Conservation (phyloP, 2,113 vertebrate species). For the Abramis brama region DNA sequence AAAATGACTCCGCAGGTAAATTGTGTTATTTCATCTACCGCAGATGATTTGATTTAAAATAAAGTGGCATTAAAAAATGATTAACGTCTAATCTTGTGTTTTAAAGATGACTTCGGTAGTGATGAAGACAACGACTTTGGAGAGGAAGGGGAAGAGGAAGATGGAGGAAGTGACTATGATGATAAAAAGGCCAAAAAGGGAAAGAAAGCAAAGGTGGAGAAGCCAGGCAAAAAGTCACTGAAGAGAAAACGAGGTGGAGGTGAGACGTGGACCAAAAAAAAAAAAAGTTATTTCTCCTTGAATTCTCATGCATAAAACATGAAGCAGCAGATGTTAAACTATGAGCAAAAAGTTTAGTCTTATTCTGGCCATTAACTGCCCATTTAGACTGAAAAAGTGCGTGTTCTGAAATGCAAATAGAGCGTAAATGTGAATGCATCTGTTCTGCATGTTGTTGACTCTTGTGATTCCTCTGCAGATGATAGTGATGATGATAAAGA, state of each 20-base stretch:
- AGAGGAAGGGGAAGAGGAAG: slow-evolving; percentile 81
- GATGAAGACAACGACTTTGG: slow-evolving; percentile 83
- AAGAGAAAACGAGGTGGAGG: slow-evolving; percentile 87
- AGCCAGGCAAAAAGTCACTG: slow-evolving; percentile 78
- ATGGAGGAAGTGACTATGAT: slow-evolving; percentile 86
- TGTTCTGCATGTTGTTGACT: background rate
- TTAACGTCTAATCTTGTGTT: background rate
- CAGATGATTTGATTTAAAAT: background rate
- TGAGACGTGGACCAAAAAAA: slow-evolving; percentile 52
- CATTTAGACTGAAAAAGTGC: background rate
- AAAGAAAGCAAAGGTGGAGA: slow-evolving; percentile 84
- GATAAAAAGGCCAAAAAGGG: slow-evolving; percentile 87
- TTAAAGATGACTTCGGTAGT: slow-evolving; percentile 85
- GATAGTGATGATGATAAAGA: slow-evolving; percentile 95
- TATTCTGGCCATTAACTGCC: background rate
- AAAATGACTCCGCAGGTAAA: slow-evolving; percentile 96
- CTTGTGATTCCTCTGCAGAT: slow-evolving; percentile 70
- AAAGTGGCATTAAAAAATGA: background rate
- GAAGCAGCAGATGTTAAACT: background rate
- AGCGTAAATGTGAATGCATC: background rate
- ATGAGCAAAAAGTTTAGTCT: background rate
- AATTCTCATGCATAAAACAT: slow-evolving; percentile 4
- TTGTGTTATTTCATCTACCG: background rate
- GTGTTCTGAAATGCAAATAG: background rate
- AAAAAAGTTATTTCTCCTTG: background rate